phyloP scores from a whole-genome alignment of 2,113 vertebrate species.

The Dissostichus mawsoni region DNA sequence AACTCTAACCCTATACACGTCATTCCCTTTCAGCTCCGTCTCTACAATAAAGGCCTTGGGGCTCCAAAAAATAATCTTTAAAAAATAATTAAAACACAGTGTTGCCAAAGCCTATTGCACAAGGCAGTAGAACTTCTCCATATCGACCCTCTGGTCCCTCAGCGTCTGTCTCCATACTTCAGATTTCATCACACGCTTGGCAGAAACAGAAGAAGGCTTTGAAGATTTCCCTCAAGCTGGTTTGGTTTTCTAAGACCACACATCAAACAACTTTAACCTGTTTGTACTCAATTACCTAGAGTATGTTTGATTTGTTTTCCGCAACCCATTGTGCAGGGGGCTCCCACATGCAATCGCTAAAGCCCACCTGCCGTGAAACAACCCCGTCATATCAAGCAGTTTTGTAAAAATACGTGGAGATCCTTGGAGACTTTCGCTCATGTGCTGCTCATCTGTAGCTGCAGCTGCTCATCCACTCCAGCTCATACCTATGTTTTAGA shows the following conservation, averaged over 20 bases:
- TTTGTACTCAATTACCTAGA: constrained; percentile 44
- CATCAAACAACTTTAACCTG: constrained; percentile 53
- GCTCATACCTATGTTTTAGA: background rate
- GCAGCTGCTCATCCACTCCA: background rate
- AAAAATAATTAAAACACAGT: too few species aligned
- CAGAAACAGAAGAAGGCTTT: constrained; percentile 40
- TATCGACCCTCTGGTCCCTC: background rate
- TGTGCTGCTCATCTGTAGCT: constrained; percentile 4
- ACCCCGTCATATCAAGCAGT: constrained; percentile 3
- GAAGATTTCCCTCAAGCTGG: constrained; percentile 35
- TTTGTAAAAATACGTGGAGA: constrained; percentile 14
- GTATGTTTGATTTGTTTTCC: constrained; percentile 43
- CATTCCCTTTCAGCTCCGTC: too few species aligned
- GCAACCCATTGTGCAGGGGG: background rate
- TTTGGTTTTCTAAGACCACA: constrained; percentile 31
- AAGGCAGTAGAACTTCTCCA: too few species aligned
- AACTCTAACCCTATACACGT: too few species aligned
- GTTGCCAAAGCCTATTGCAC: too few species aligned
- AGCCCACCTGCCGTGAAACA: constrained; percentile 30
- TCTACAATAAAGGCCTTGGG: too few species aligned
- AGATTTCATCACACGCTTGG: constrained; percentile 11
- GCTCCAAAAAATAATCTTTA: too few species aligned
- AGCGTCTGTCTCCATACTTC: constrained; percentile 1
- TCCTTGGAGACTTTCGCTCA: background rate
- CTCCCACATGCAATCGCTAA: background rate